Base-by-base conservation (phyloP, 53 echinoderm and acorn worm species). In the Holothuria scabra region DNA sequence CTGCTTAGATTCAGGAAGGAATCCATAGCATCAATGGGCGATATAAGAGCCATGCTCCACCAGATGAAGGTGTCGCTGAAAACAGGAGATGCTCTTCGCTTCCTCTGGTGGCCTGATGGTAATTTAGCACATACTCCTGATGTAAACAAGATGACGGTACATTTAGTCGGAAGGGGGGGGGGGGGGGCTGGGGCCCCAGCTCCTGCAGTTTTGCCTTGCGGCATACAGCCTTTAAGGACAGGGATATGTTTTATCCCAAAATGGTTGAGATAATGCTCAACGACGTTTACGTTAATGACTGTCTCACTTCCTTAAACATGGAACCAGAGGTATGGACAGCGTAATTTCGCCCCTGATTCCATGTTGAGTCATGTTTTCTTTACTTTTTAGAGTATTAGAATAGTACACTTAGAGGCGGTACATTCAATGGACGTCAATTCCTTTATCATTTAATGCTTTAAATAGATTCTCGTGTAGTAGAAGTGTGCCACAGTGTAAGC, bases 271-370 rank as follows among this genome's bases (percentile, higher is more conserved):
- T 80, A 22, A 65, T 93, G 46, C 55, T 44, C 20, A 81, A 72
- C 57, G 59, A 90, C 48, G 91, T 91, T 70, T 91, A 93, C 34
- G 93, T 91, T 11, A 90, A 93, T 62, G 93, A 93, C 81, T 90
- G 93, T 33, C 81, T 92, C 10, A 79, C 80, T 32, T 90, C 93
- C 0, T 56, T 80, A 30, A 65, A 90, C 8, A 80, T 24, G 22
- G 87, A 90, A 65, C n/a, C n/a, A n/a, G n/a, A n/a, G n/a, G n/a
- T n/a, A n/a, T n/a, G n/a, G n/a, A n/a, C n/a, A n/a, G n/a, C n/a
- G n/a, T n/a, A n/a, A n/a, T n/a, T n/a, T n/a, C n/a, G n/a, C n/a
- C n/a, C n/a, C n/a, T n/a, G n/a, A n/a, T n/a, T n/a, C n/a, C n/a
- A n/a, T n/a, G n/a, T n/a, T n/a, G n/a, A n/a, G n/a, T n/a, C n/a